Percentiles rank a stretch among this genome's conserved stretches.
phyloP scores from a whole-genome alignment of 2,888 invertebrate species.

The Drosophila prostipennis region DNA sequence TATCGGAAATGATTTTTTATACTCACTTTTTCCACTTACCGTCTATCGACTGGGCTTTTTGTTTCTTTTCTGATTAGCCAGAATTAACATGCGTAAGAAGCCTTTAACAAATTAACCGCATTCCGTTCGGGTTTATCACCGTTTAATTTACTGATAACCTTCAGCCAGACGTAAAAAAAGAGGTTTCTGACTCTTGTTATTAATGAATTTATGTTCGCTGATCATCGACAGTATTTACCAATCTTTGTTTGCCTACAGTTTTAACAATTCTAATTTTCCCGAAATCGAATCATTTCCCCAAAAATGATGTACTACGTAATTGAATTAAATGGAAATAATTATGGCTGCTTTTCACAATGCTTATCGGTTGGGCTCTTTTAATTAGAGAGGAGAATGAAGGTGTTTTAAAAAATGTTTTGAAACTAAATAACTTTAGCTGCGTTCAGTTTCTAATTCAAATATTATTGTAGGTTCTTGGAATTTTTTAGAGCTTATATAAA shows the following conservation, averaged over 20 bases:
- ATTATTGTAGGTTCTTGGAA: too few relatives aligned
- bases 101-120: conserved; percentile 45
- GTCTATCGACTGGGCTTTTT: neutral
- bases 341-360: conserved; percentile 37
- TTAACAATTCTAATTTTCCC: conserved; percentile 75
- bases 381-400: neutral
- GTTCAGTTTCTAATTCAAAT: too few relatives aligned
- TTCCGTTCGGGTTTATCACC: conserved; percentile 62
- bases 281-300: conserved; percentile 51
- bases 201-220: conserved; percentile 70
- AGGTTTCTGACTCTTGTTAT: conserved; percentile 9
- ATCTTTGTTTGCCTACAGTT: conserved; percentile 54
- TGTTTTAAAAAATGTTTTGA: neutral
- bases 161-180: neutral
- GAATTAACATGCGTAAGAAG: conserved; percentile 57
- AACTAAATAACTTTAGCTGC: too few relatives aligned
- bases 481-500: too few relatives aligned
- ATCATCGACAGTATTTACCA: conserved; percentile 26
- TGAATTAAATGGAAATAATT: conserved; percentile 72
- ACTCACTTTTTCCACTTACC: conserved; percentile 17
- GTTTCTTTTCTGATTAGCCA: conserved; percentile 22
- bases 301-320: conserved; percentile 59
- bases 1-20: conserved; percentile 59
- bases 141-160: conserved; percentile 52
- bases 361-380: conserved; percentile 16